A percentile compares a stretch with the other conserved stretches of the same genome.
Conservation (phyloP, 2,113 vertebrate species). For the Oncorhynchus kisutch region DNA sequence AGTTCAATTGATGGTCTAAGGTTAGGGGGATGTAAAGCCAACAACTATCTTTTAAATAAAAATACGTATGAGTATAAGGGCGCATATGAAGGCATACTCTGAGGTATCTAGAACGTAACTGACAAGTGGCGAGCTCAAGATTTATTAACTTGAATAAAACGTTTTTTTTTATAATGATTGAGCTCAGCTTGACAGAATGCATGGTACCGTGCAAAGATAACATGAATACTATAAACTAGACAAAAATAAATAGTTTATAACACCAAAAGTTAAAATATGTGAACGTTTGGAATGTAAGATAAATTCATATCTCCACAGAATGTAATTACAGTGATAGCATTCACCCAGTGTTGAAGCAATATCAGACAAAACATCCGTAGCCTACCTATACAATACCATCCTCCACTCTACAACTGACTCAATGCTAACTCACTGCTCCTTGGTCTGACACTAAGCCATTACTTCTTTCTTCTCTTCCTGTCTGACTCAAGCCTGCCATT, state of each 20-base stretch:
- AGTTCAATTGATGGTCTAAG: background rate
- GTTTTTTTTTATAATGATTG: no score
- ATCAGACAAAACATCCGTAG: slow-evolving; percentile 33
- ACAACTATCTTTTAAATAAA: background rate
- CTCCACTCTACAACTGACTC: slow-evolving; percentile 8
- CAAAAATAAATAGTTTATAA: no score
- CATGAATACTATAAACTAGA: no score
- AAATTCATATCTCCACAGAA: background rate
- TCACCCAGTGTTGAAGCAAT: background rate
- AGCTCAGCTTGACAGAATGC: no score
- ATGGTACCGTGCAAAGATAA: no score
- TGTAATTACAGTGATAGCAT: background rate
- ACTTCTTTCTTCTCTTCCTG: slow-evolving; percentile 45
- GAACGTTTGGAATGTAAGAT: background rate
- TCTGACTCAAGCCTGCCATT: slow-evolving; percentile 30
- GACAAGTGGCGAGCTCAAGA: no score
- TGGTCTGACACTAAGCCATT: slow-evolving; percentile 28
- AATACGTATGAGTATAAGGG: no score
- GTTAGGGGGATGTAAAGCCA: background rate
- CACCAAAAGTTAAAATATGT: background rate
- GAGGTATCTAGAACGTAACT: no score
- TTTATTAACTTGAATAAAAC: no score
- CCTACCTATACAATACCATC: background rate
- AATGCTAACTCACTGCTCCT: background rate
- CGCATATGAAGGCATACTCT: no score